These are phyloP conservation scores for Lanistes nyassanus DNA, from an alignment of 1,140 invertebrate species.

Conservation along the genomic window DNA sequence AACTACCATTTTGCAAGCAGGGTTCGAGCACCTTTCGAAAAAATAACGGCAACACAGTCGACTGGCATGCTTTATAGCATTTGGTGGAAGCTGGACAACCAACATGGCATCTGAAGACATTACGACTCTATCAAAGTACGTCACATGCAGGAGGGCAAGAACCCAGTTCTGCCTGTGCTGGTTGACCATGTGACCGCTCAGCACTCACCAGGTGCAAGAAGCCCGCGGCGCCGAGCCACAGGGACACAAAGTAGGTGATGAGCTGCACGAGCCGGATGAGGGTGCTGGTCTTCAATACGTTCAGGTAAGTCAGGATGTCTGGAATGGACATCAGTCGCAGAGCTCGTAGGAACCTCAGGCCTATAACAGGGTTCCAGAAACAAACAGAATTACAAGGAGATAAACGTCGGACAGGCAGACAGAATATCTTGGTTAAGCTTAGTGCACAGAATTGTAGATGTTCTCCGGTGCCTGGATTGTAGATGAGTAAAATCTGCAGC, in stretches of 20 bases:
- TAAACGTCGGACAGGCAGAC: background rate
- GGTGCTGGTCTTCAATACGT: constrained; percentile 66
- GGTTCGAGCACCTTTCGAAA: too few relatives aligned
- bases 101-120: background rate
- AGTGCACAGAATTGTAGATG: too few relatives aligned
- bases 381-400: background rate
- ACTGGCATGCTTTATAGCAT: too few relatives aligned
- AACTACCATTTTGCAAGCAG: too few relatives aligned
- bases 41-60: too few relatives aligned
- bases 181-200: background rate
- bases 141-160: background rate
- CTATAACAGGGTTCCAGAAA: constrained; percentile 68
- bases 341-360: constrained; percentile 98
- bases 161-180: too few relatives aligned
- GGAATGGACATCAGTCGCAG: constrained; percentile 92
- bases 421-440: too few relatives aligned
- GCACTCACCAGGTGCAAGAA: constrained; percentile 66
- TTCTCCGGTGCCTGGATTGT: too few relatives aligned
- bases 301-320: constrained; percentile 67
- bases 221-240: constrained; percentile 66
- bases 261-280: constrained; percentile 64
- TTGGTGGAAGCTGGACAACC: too few relatives aligned
- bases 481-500: too few relatives aligned
- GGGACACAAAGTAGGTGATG: constrained; percentile 61
- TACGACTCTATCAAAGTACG: constrained; percentile 2